Base-by-base conservation (phyloP, 2,888 invertebrate species). In the Ophion obscuratus region DNA sequence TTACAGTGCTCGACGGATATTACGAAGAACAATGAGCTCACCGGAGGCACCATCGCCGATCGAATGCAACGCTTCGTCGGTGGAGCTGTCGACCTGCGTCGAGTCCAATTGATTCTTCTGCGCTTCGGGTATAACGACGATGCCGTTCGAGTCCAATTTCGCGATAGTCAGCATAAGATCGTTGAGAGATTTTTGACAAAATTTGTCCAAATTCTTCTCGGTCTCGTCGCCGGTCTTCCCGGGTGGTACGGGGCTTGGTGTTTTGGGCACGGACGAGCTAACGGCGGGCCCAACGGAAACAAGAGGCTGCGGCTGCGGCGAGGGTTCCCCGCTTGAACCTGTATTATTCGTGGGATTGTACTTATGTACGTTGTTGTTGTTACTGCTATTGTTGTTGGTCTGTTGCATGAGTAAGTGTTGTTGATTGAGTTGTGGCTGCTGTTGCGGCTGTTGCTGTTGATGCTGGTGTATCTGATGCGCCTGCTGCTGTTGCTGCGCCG, bases 131-230 rank as follows among this genome's bases (percentile, higher is more conserved):
- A 96, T 94, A 40, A 96, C 96, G 92, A 97, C 97, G 86, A 97
- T 97, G 66, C 97, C 97, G 94, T 97, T 97, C 36, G 97, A 97
- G 94, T 97, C 97, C 91, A 98, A 94, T 94, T 97, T 97, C 87
- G 97, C 97, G 93, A 98, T 97, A 84, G 97, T 97, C 83, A 97
- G 97, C 97, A 97, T 97, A 88, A 98, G 95, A 95, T 97, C 97
- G 92, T 97, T 97, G 86, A 97, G 97, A 1, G 97, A 97, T 92
- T 97, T 97, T 93, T 97, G 97, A 94, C 97, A 97, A 93, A 97
- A 97, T 93, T 97, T 97, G 94, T 97, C 97, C 91, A 98, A 95
- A 89, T 95, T 96, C 88, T 96, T 95, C 85, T 96, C 96, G 57
- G 96, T 95, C 90, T 96, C 96, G 88, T 95, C 94, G 1, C 61